Percentiles rank a stretch among this genome's conserved stretches.
phyloP scores from a whole-genome alignment of 2,113 vertebrate genomes.

The Oreochromis niloticus region DNA sequence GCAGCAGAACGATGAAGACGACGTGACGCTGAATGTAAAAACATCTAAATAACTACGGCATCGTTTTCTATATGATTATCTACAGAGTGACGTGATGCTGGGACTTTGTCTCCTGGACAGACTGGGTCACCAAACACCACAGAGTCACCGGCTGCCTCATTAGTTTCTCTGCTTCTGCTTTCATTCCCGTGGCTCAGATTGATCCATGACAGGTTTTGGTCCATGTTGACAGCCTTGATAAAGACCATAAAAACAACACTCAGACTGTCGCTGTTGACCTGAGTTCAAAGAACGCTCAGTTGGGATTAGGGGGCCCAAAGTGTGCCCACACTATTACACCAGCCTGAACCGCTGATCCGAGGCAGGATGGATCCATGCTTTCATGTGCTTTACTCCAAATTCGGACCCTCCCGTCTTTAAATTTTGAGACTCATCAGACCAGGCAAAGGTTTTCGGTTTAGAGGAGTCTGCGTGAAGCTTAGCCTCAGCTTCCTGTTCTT shows the following conservation, averaged over 20 bases:
- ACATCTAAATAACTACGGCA: accelerated
- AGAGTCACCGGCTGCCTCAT: background rate
- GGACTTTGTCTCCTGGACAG: background rate
- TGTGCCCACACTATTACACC: accelerated
- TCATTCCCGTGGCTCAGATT: background rate
- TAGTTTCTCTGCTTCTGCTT: too few species aligned
- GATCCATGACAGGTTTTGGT: background rate
- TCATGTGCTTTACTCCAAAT: background rate
- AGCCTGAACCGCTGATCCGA: background rate
- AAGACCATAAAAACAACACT: background rate
- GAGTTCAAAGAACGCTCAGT: background rate
- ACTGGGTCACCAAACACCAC: background rate
- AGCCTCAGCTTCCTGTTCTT: background rate
- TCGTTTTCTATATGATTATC: accelerated
- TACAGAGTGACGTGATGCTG: background rate
- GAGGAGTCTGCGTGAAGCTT: background rate
- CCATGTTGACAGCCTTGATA: background rate
- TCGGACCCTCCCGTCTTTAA: background rate
- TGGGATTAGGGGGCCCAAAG: accelerated
- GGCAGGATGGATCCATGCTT: background rate
- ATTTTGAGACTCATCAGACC: background rate
- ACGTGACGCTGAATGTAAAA: accelerated
- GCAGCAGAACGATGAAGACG: background rate
- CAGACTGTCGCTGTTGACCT: background rate
- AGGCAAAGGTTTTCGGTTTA: background rate